Evolutionary conservation across 1,140 invertebrate species (phyloP).

Genomic region (Euwallacea similis): DNA sequence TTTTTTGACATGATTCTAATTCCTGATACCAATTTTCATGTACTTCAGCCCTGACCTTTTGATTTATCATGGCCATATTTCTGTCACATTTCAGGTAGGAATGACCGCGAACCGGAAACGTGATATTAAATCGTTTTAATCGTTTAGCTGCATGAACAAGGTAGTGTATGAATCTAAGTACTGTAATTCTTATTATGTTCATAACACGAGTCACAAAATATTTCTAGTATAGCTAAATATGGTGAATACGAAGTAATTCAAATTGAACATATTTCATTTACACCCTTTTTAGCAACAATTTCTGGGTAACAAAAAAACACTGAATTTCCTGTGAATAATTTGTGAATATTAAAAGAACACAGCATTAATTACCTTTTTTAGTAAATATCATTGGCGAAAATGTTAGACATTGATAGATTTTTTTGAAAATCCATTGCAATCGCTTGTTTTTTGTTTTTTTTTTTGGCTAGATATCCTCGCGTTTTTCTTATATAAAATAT

Average conservation of each 20-base stretch:
- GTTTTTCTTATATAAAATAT: no score
- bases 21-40: neutral
- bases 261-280: conserved; percentile 1
- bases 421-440: neutral
- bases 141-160: no score
- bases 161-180: no score
- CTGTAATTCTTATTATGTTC: no score
- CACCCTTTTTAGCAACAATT: neutral
- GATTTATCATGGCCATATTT: conserved; percentile 44
- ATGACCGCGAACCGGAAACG: conserved; percentile 37
- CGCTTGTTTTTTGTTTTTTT: no score
- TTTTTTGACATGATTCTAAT: neutral
- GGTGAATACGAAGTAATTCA: no score
- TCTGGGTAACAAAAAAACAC: conserved; percentile 1
- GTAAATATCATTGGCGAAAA: no score
- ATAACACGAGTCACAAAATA: no score
- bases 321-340: neutral
- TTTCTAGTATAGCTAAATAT: no score
- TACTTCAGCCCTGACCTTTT: conserved; percentile 14
- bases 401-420: no score
- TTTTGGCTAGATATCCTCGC: no score
- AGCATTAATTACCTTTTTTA: neutral
- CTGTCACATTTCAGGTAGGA: conserved; percentile 44
- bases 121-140: no score
- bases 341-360: neutral